Base-by-base conservation (phyloP, 2,888 invertebrate species). In the Drosophila mulleri region DNA sequence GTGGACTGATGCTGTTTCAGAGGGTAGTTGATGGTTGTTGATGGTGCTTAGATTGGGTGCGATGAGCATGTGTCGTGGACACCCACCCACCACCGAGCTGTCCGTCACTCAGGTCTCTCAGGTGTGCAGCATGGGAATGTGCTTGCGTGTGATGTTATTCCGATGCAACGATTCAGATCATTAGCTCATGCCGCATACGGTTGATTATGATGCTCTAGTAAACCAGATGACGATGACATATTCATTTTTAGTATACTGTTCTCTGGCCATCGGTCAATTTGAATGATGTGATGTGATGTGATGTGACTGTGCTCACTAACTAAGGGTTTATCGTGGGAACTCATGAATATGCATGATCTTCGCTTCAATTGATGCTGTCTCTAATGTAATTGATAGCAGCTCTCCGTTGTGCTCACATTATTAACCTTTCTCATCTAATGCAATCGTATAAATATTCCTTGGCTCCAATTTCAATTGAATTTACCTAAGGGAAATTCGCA, bases 211-310 rank as follows among this genome's bases (percentile, higher is more conserved):
- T 86, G 88, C 82, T 86, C 87, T 76, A 88, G 70, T 87, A 82
- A 82, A 89, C 81, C 91, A 91, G 91, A 91, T 91, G 91, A 91
- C 91, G 82, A 91, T 91, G 91, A 90, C 90, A 85, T 83, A 80
- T 84, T 83, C 85, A 80, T 82, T 83, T 78, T 84, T 75, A 53
- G 63, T 58, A 67, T 18, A 37, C 53, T 42, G 11, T 41, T 42
- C 39, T 11, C 44, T 72, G 59, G 20, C 42, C 68, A 67, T 45
- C 50, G 71, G 62, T 56, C 73, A 72, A 60, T 67, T 80, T 44
- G 32, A 59, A 14, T 63, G 68, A 70, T 68, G 57, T 58, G 69
- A 45, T 39, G 57, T 58, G 69, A 45, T 39, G 48, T 11, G 69
- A 58, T 39, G 35, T 37, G 57, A 29, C 37, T 52, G 14, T n/a